Conservation (phyloP, 2,113 vertebrate genomes). For the Crocuta crocuta region DNA sequence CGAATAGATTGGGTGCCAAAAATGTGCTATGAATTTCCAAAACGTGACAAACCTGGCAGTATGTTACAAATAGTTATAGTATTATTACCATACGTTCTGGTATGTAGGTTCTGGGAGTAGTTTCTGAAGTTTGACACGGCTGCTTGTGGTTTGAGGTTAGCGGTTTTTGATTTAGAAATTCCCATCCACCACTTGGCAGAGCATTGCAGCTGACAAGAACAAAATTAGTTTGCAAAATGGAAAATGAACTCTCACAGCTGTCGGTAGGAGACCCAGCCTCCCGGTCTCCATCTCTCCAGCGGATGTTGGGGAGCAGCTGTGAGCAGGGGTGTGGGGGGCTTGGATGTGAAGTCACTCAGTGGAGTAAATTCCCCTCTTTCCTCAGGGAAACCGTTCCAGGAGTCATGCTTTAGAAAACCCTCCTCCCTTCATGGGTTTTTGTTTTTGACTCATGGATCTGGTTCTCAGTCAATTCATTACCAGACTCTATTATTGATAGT, state of each 20-base stretch:
- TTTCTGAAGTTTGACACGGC: slow-evolving; percentile 80
- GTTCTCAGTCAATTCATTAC: slow-evolving; percentile 49
- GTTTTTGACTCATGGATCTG: slow-evolving; percentile 25
- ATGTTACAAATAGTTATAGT: slow-evolving; percentile 74
- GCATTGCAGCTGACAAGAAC: slow-evolving; percentile 83
- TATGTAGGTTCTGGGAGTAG: slow-evolving; percentile 45
- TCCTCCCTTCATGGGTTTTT: neutral
- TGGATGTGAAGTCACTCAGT: slow-evolving; percentile 5
- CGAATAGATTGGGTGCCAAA: slow-evolving; percentile 69
- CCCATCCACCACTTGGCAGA: slow-evolving; percentile 83
- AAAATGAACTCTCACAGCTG: slow-evolving; percentile 82
- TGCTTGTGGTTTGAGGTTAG: slow-evolving; percentile 84
- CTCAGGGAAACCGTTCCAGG: neutral
- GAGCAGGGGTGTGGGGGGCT: neutral
- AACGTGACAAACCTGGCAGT: slow-evolving; percentile 62
- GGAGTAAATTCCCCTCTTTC: neutral
- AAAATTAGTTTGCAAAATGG: slow-evolving; percentile 87
- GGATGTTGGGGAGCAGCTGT: neutral
- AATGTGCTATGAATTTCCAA: slow-evolving; percentile 73
- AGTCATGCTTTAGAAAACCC: slow-evolving; percentile 20
- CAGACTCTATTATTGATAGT: slow-evolving; percentile 51
- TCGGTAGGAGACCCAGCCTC: slow-evolving; percentile 73
- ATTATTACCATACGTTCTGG: slow-evolving; percentile 74
- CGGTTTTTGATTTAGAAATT: slow-evolving; percentile 84
- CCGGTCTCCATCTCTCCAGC: neutral